Percentiles rank a stretch among this genome's conserved stretches.
These are phyloP conservation scores for Dufourea novaeangliae DNA, from an alignment of 1,140 invertebrate genomes.

Conservation along the genomic window DNA sequence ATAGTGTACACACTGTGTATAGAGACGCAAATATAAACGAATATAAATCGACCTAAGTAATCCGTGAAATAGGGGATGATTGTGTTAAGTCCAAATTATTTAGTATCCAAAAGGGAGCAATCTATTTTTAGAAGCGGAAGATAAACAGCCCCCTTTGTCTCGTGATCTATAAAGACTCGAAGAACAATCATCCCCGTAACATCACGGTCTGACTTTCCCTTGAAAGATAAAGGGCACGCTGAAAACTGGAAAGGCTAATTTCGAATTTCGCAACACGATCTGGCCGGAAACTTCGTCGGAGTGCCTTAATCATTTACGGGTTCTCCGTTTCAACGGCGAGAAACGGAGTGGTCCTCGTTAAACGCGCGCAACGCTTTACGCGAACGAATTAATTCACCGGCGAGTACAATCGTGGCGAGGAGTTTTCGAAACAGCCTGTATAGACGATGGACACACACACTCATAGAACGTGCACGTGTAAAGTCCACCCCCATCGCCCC, in stretches of 20 bases:
- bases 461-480: neutral
- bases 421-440: constrained; percentile 5
- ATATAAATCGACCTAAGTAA: too few relatives aligned
- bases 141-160: too few relatives aligned
- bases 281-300: neutral
- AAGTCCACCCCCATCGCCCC: neutral
- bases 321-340: constrained; percentile 6
- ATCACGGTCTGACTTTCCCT: neutral
- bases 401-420: constrained; percentile 6
- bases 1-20: too few relatives aligned
- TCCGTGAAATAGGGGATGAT: too few relatives aligned
- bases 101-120: too few relatives aligned
- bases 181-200: too few relatives aligned
- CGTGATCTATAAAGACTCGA: too few relatives aligned
- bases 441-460: neutral
- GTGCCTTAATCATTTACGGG: constrained; percentile 23
- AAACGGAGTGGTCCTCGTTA: neutral
- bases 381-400: constrained; percentile 22
- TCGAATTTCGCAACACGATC: neutral
- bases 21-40: too few relatives aligned
- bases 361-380: neutral
- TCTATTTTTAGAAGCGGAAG: too few relatives aligned
- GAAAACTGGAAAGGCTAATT: constrained; percentile 15
- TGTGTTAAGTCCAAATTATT: too few relatives aligned
- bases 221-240: constrained; percentile 9